A percentile compares a stretch with the other conserved stretches of the same genome.
These are phyloP conservation scores for Acanthococcus lagerstroemiae DNA, from an alignment of 2,888 invertebrate genomes.

Conservation along the genomic window DNA sequence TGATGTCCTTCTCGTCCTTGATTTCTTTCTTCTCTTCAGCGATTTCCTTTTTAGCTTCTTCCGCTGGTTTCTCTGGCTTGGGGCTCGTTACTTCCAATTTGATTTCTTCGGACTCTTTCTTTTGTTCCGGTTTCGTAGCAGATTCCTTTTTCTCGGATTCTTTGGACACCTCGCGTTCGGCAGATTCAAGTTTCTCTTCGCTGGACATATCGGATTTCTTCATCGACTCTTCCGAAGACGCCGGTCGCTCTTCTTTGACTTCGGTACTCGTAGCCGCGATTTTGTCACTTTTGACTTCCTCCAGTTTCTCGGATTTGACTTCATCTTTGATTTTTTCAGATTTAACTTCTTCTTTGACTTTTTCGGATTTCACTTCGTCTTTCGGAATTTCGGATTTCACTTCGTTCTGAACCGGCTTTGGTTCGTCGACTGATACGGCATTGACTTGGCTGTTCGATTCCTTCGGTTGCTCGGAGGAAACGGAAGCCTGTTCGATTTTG, in stretches of 20 bases:
- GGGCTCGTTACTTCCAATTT: constrained; percentile 13
- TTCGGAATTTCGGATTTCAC: constrained; percentile 17
- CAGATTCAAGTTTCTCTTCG: constrained; percentile 29
- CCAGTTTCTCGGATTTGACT: constrained; percentile 35
- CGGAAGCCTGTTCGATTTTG: constrained; percentile 15
- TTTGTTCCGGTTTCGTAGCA: neutral
- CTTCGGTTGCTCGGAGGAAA: constrained; percentile 22
- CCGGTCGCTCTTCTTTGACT: constrained; percentile 31
- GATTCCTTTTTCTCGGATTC: constrained; percentile 29
- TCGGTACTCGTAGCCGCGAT: constrained; percentile 2
- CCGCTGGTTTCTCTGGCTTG: constrained; percentile 14
- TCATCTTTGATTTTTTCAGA: constrained; percentile 36
- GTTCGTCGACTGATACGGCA: constrained; percentile 29
- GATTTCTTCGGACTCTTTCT: constrained; percentile 11
- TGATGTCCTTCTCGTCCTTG: constrained; percentile 35
- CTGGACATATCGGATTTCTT: constrained; percentile 9
- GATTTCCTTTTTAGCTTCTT: constrained; percentile 9
- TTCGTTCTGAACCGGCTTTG: constrained; percentile 29
- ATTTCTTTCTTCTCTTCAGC: constrained; percentile 37
- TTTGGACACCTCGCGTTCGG: neutral
- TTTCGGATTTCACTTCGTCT: constrained; percentile 21
- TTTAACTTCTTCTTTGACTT: constrained; percentile 25
- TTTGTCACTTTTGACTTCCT: constrained; percentile 32
- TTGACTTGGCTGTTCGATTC: constrained; percentile 26
- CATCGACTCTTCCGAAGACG: constrained; percentile 14